Evolutionary conservation across 2,888 invertebrate species (phyloP).

Genomic region (Drosophila subsilvestris): DNA sequence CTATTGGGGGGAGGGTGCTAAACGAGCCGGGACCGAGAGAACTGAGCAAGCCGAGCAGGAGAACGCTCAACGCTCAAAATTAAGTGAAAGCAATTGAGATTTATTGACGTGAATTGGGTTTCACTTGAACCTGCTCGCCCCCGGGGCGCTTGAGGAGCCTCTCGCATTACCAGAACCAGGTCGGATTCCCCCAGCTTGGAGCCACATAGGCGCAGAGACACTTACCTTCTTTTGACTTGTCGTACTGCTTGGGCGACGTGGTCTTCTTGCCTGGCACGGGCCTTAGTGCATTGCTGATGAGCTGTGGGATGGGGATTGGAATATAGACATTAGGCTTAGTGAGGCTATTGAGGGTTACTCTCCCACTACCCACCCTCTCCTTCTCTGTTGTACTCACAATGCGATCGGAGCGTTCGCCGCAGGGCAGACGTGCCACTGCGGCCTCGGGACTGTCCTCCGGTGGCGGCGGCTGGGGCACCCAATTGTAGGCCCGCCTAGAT

Average conservation of each 20-base stretch:
- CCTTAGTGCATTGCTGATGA: slow-evolving; percentile 82
- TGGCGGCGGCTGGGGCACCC: slow-evolving; percentile 96
- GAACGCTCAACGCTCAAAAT: slow-evolving; percentile 53
- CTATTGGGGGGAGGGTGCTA: slow-evolving; percentile 16
- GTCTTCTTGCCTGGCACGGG: slow-evolving; percentile 87
- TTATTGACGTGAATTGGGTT: slow-evolving; percentile 76
- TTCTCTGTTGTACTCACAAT: slow-evolving; percentile 83
- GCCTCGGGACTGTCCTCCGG: slow-evolving; percentile 95
- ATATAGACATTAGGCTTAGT: slow-evolving; percentile 17
- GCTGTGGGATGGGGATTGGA: slow-evolving; percentile 71
- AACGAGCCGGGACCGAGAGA: slow-evolving; percentile 13
- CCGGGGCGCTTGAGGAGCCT: slow-evolving; percentile 48
- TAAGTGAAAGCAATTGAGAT: slow-evolving; percentile 82
- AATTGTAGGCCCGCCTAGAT: slow-evolving; percentile 96
- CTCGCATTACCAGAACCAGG: slow-evolving; percentile 55
- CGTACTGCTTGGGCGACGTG: slow-evolving; percentile 87
- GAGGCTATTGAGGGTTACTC: slow-evolving; percentile 11
- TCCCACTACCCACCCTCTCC: neutral
- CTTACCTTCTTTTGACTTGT: slow-evolving; percentile 84
- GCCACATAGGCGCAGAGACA: slow-evolving; percentile 29
- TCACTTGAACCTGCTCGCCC: slow-evolving; percentile 65
- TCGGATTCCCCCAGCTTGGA: slow-evolving; percentile 15
- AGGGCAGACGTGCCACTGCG: slow-evolving; percentile 92
- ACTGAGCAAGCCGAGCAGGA: slow-evolving; percentile 28
- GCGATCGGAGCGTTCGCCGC: slow-evolving; percentile 93